A percentile compares a stretch with the other conserved stretches of the same genome.
phyloP scores from a whole-genome alignment of 30 jellyfish, hydroid and myxozoan species.

The Haliclystus octoradiatus region DNA sequence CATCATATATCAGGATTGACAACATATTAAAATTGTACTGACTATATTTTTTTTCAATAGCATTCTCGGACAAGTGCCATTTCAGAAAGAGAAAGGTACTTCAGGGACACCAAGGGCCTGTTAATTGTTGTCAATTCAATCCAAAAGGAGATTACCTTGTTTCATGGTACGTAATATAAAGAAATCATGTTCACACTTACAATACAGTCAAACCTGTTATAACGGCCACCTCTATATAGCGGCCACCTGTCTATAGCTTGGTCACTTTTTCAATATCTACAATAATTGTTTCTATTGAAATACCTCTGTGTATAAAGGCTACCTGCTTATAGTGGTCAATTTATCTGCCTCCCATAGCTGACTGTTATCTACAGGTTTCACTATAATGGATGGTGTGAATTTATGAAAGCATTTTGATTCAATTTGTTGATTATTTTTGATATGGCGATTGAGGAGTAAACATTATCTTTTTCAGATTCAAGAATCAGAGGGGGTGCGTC shows the following conservation, averaged over 20 bases:
- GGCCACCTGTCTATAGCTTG: neutral
- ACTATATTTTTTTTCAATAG: too few relatives aligned
- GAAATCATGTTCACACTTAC: neutral
- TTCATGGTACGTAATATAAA: slow-evolving; percentile 50
- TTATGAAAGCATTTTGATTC: too few relatives aligned
- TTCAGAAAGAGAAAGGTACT: slow-evolving; percentile 31
- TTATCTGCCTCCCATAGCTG: neutral
- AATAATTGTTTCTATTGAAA: neutral
- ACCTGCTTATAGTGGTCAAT: neutral
- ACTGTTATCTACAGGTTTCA: neutral
- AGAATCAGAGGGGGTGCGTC: too few relatives aligned
- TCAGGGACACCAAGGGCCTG: slow-evolving; percentile 91
- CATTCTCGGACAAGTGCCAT: slow-evolving; percentile 80
- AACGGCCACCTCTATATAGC: neutral
- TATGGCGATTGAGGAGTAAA: too few relatives aligned
- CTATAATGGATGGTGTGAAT: neutral
- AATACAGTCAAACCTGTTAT: neutral
- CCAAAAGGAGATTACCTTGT: slow-evolving; percentile 77
- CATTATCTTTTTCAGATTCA: too few relatives aligned
- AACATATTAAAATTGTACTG: too few relatives aligned
- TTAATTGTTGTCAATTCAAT: slow-evolving; percentile 77
- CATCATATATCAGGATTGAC: too few relatives aligned
- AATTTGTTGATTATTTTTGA: too few relatives aligned
- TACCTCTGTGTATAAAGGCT: neutral
- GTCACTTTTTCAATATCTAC: neutral